Conservation (phyloP, 2,113 vertebrate species). For the Xerus inauris region DNA sequence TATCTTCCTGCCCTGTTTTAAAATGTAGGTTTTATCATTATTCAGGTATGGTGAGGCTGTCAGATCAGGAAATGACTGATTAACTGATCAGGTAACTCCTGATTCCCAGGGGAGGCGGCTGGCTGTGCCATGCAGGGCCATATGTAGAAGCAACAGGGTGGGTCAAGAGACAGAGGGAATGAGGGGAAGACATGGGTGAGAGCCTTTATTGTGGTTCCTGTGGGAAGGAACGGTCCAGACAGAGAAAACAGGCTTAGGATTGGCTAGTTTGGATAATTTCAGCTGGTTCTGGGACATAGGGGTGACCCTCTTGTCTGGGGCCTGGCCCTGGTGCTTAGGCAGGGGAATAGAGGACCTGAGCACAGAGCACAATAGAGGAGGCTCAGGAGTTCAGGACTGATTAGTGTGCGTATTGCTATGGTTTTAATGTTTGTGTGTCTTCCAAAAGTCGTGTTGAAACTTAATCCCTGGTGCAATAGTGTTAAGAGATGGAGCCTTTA, state of each 20-base stretch:
- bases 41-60: background rate
- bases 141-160: background rate
- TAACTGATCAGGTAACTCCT: too few species aligned
- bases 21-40: background rate
- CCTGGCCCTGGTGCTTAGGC: background rate
- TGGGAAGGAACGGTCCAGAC: background rate
- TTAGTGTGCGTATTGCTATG: background rate
- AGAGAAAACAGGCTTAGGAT: background rate
- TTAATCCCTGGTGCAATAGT: background rate
- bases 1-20: background rate
- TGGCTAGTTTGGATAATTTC: background rate
- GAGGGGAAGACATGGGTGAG: background rate
- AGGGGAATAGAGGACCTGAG: background rate
- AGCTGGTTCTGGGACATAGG: background rate
- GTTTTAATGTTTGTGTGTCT: background rate
- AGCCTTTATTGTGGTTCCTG: background rate
- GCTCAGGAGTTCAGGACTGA: background rate
- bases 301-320: background rate
- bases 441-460: background rate
- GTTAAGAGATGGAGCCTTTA: background rate
- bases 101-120: background rate
- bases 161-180: background rate
- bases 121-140: accelerated
- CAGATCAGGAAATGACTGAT: background rate
- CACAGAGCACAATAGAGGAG: background rate